phyloP scores from a whole-genome alignment of 2,797 vertebrate species.

The Galagoides demidoff region DNA sequence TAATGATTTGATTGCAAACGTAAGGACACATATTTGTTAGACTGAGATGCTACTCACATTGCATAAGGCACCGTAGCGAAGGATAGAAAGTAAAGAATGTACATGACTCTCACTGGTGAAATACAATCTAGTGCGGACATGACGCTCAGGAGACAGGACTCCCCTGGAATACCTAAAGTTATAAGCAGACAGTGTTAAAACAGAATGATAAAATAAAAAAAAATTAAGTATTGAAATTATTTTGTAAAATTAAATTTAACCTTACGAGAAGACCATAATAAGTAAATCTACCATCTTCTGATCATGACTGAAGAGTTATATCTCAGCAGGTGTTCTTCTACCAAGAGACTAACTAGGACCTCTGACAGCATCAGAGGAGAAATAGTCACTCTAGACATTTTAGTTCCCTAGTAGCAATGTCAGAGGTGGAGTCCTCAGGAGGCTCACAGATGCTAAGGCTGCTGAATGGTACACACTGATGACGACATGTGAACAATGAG shows the following conservation, averaged over 20 bases:
- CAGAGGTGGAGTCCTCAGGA: background rate
- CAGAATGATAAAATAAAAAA: background rate
- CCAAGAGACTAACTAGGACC: background rate
- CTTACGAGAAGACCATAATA: constrained; percentile 27
- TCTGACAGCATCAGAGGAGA: constrained; percentile 22
- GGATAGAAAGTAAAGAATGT: constrained; percentile 92
- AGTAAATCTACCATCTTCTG: constrained; percentile 39
- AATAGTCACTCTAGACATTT: background rate
- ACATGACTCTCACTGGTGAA: constrained; percentile 96
- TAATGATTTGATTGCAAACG: constrained; percentile 24
- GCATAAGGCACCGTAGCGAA: constrained; percentile 93
- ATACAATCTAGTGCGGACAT: constrained; percentile 94
- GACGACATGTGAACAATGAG: background rate
- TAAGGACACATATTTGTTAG: constrained; percentile 9
- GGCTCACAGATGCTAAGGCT: background rate
- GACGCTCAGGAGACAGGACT: constrained; percentile 94
- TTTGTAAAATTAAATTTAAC: constrained; percentile 49
- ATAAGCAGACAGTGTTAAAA: constrained; percentile 56
- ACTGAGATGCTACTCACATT: constrained; percentile 88
- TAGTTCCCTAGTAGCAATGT: background rate
- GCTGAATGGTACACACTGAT: background rate
- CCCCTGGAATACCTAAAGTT: constrained; percentile 92
- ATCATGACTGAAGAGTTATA: background rate
- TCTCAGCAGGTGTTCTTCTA: constrained; percentile 12
- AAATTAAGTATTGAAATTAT: background rate